Percentiles rank a stretch among this genome's conserved stretches.
phyloP scores from a whole-genome alignment of 2,888 invertebrate genomes.

The Drosophila colorata region DNA sequence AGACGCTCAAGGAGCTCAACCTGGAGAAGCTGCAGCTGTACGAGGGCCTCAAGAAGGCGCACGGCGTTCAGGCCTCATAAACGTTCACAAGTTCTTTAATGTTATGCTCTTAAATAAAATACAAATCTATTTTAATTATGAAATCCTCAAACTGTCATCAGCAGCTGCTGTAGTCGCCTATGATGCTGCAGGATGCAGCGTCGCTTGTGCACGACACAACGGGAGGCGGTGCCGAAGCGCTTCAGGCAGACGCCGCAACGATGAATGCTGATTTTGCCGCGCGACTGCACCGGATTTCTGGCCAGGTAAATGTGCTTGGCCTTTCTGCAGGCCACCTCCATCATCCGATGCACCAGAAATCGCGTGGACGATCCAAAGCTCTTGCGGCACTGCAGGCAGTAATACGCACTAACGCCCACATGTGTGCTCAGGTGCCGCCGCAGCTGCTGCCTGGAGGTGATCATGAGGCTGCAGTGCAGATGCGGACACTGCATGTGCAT shows the following conservation, averaged over 20 bases:
- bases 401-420: slow-evolving; percentile 32
- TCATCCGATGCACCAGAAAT: slow-evolving; percentile 55
- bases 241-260: slow-evolving; percentile 48
- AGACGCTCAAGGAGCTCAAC: slow-evolving; percentile 89
- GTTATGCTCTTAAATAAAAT: slow-evolving; percentile 51
- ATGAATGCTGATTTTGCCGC: background rate
- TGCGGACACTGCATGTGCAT: slow-evolving; percentile 65
- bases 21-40: slow-evolving; percentile 87
- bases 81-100: slow-evolving; percentile 27
- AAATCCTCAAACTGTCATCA: background rate
- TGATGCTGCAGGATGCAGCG: slow-evolving; percentile 40
- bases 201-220: slow-evolving; percentile 27
- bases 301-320: slow-evolving; percentile 34
- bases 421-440: slow-evolving; percentile 62
- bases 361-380: slow-evolving; percentile 46
- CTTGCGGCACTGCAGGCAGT: slow-evolving; percentile 57
- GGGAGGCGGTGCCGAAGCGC: slow-evolving; percentile 29
- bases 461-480: slow-evolving; percentile 46
- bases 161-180: background rate
- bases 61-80: slow-evolving; percentile 86
- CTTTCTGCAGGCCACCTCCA: slow-evolving; percentile 34
- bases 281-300: slow-evolving; percentile 5
- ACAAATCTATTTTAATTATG: slow-evolving; percentile 1
- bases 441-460: slow-evolving; percentile 57
- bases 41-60: slow-evolving; percentile 89